Base-by-base conservation (phyloP, 2,113 vertebrate species). In the Bubo blakistoni region DNA sequence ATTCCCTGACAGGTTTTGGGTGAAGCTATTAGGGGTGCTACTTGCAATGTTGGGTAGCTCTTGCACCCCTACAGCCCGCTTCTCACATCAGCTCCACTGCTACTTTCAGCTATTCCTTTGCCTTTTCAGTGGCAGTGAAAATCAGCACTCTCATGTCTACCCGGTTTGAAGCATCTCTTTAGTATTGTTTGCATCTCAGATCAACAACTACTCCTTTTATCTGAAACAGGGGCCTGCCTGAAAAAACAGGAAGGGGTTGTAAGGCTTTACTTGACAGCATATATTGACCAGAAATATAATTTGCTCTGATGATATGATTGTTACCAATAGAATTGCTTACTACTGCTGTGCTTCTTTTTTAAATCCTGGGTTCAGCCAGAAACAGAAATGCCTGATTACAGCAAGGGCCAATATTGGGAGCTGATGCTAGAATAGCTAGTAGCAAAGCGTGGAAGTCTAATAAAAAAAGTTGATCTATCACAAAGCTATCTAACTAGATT, bases 91-190 rank as follows among this genome's bases (percentile, higher is more conserved):
- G 26, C 26, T 77, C 32, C 17, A 10, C 12, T 7, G 10, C 24
- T 36, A 30, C n/a, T 34, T n/a, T 10, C 13, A 49, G 25, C 22
- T 20, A 3, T 25, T 61, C 32, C 21, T 72, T 47, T 72, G 42
- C 10, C 12, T 57, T 80, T 65, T 34, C 24, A 72, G 66, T 30
- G 8, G 4, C 19, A 63, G 10, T 1, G 12, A 21, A 83, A 81
- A 30, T 0, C 30, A 71, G 15, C 10, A 14, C 4, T 47, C 16
- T 8, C 5, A 13, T 0, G 1, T 21, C 51, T 30, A 6, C 16
- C 12, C 44, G 24, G 6, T 44, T 52, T 52, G 49, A 69, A 70
- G 34, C 14, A 58, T 9, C 26, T 73, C 32, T 69, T 59, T 11
- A 38, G n/a, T 20, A 27, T 11, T 42, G 32, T 69, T 76, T 52